Conservation (phyloP, 1,140 invertebrate species). For the Radopholus similis region DNA sequence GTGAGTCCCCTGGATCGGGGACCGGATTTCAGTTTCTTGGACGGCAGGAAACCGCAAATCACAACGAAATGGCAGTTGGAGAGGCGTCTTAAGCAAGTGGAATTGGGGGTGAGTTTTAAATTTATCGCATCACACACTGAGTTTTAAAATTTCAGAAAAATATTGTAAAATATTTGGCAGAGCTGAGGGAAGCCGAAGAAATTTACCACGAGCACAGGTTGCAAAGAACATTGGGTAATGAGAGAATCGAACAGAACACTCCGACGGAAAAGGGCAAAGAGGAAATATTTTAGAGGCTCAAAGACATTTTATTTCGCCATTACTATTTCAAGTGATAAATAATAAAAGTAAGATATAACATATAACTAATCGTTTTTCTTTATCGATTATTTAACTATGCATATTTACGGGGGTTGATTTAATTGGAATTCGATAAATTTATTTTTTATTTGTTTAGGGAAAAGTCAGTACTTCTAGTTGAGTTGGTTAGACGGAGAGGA, state of each 20-base stretch:
- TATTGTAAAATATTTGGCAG: constrained; percentile 37
- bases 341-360: too few relatives aligned
- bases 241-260: constrained; percentile 16
- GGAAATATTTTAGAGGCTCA: constrained; percentile 13
- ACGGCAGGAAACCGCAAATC: constrained; percentile 26
- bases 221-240: not conserved
- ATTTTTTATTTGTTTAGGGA: too few relatives aligned
- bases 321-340: too few relatives aligned
- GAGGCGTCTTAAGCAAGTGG: constrained; percentile 33
- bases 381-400: too few relatives aligned
- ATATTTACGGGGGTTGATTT: too few relatives aligned
- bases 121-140: not conserved
- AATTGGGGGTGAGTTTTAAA: constrained; percentile 36
- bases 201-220: constrained; percentile 24
- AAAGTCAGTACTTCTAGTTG: too few relatives aligned
- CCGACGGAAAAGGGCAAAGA: constrained; percentile 20
- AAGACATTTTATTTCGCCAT: not conserved
- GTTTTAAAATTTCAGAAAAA: constrained; percentile 37
- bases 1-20: constrained; percentile 41
- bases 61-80: constrained; percentile 35
- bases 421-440: too few relatives aligned
- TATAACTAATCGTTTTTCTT: too few relatives aligned
- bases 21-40: constrained; percentile 48
- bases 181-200: constrained; percentile 39
- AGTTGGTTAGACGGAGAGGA: too few relatives aligned